Base-by-base conservation (phyloP, 1,140 invertebrate genomes). In the Wasmannia auropunctata region DNA sequence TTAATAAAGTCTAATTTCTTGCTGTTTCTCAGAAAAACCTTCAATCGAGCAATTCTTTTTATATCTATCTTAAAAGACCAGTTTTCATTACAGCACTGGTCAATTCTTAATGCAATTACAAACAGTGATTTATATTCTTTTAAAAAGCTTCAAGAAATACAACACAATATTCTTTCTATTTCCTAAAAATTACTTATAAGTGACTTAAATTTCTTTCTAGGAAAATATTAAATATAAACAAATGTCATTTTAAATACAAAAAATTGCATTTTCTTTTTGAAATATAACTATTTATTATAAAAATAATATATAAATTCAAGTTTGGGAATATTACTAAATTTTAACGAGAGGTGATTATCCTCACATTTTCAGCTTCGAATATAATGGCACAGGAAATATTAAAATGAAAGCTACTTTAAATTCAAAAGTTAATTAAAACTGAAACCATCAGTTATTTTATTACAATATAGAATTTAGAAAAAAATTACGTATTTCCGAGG, bases 361-460 rank as follows among this genome's bases (percentile, higher is more conserved):
- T 49, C 74, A 43, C 28, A 62, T 77, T 77, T 77, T 77, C 19
- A 62, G 11, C 4, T 74, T n/a, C 6, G 49, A 46, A 77, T 77
- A 46, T 11, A 60, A 34, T 46, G 14, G 5, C 25, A 14, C 19
- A 62, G 28, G 7, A 77, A 63, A 43, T 62, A 77, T 22, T 60
- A 62, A 77, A 77, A 46, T 43, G 28, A 62, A 77, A 77, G 56
- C 75, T 37, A 77, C 40, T 77, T 77, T 77, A 54, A 40, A 69
- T 54, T 80, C 19, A 25, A 69, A 67, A 80, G 22, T 51, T 67
- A 54, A 54, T 49, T 51, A 67, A 54, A 67, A 67, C 22, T 28
- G 31, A 79, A 79, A 25, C 46, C 60, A 25, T 22, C 43, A n/a
- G 62, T 69, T 51, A 37, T 79, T 65, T 16, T 49, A 40, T 51